Conservation (phyloP, 23 tunicate genomes). For the Phallusia fumigata region DNA sequence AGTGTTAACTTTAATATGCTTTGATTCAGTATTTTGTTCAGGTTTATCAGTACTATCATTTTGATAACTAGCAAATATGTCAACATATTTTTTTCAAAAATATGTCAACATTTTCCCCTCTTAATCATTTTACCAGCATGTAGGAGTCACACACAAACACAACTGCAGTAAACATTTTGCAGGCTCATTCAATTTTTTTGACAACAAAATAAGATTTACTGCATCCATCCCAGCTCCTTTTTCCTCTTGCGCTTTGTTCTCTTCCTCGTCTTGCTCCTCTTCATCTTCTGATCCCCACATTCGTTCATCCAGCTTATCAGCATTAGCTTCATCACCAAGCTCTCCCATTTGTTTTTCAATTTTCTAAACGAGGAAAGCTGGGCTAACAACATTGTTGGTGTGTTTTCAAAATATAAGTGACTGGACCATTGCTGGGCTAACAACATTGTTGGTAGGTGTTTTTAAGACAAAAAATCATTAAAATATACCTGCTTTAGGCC, state of each 20-base stretch:
- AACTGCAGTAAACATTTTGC: no score
- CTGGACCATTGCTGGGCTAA: background rate
- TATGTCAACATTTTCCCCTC: no score
- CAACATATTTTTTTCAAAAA: no score
- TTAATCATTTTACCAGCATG: no score
- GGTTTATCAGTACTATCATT: no score
- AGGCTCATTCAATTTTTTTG: no score
- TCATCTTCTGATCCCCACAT: constrained; percentile 94
- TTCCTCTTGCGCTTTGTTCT: constrained; percentile 29
- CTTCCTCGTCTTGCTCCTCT: constrained; percentile 50
- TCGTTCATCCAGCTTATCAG: constrained; percentile 79
- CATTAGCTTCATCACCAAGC: constrained; percentile 59
- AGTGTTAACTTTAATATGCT: no score
- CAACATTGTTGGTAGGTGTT: no score
- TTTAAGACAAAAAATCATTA: background rate
- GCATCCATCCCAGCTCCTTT: constrained; percentile 78
- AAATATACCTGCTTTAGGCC: background rate
- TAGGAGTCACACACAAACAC: no score
- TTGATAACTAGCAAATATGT: no score
- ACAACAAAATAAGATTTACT: background rate
- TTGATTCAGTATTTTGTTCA: no score
- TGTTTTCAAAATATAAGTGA: background rate
- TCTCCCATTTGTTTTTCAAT: constrained; percentile 94
- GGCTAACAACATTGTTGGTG: background rate
- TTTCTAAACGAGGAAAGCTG: constrained; percentile 20